Evolutionary conservation across 2,888 invertebrate species (phyloP), one percentile per base, ranked within the genome.

Genomic region (Electrophaes corylata): DNA sequence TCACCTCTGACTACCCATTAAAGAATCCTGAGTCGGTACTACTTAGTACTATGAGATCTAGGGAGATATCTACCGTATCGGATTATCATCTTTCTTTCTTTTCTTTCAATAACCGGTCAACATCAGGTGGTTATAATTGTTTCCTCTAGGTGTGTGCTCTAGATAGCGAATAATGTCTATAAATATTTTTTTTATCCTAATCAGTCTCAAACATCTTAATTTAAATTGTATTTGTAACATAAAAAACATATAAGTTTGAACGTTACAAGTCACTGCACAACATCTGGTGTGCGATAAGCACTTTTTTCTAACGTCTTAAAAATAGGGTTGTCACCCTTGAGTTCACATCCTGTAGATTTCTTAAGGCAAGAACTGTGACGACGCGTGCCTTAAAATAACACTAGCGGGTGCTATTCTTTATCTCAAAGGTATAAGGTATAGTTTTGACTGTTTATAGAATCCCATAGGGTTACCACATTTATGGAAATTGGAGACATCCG

Each of bases 401-500:
- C 18, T 19, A 47, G 33, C 14, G 2, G 64, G 48, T 57, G 37
- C 59, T 47, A 29, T 45, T 46, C 58, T 57, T 73, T 67, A 61
- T 3, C 0, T 0, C 11, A 26, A 0, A 0, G 0, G 0, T 39
- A 6, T 71, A 78, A 68, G 64, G 72, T 67, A 46, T 2, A 62
- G 52, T 52, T 59, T 66, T 18, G 23, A 20, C 12, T 49, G 18
- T 29, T 46, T 12, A 29, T 50, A 23, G 23, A 23, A 23, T 23
- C 33, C n/a, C 23, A 39, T 65, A 70, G 64, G 69, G 64, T 67
- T 62, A 63, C 52, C 61, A 66, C 62, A 61, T 73, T 71, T 81
- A 80, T 80, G 80, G 82, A 84, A 88, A 90, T 88, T 76, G 76
- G 73, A 76, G 72, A 84, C 83, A 81, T 90, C 91, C 91, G 88